Evolutionary conservation across 1,140 invertebrate genomes (phyloP), one percentile per base, ranked within the genome.

Genomic region (Drosophila grimshawi): DNA sequence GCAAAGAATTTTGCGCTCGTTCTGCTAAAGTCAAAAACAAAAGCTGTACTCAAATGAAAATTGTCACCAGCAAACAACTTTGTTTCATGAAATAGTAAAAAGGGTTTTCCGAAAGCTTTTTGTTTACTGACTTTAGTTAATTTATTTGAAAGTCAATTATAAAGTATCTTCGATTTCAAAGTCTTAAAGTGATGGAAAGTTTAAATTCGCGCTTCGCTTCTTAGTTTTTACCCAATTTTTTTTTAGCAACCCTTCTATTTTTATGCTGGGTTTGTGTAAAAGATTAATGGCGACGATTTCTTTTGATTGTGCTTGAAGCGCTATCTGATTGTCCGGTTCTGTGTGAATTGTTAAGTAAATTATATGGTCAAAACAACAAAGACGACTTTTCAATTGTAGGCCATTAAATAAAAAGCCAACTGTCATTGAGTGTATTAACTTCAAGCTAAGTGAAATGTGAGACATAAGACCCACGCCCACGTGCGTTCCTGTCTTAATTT

Each of bases 291-390:
- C 79, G 80, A 76, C 48, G 65, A 62, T 32, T 59, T 39, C 32
- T 3, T 66, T 59, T 41, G 35, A 46, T 49, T 19, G 41, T 30
- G 43, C 43, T 67, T 62, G 51, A 11, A 45, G 49, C n/a, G 37
- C 8, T 27, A 6, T 19, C 30, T 46, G 41, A 71, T 77, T 59
- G 10, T 30, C 33, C 35, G 39, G 60, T 29, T 33, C 41, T 41
- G 10, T 46, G 27, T 48, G 53, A 86, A 81, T 86, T 79, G 82
- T 86, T 78, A 76, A 82, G 53, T 82, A 82, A 86, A 86, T 86
- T 79, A 86, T 86, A 86, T 51, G 62, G 64, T 41, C n/a, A 43
- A 52, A 19, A 19, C 19, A 19, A 65, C 51, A 76, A 66, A 69
- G 69, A 73, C 45, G 56, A 37, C 29, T 4, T 30, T 10, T 41